Percentiles rank a stretch among this genome's conserved stretches.
Conservation (phyloP, 1,140 invertebrate species). For the Thaumetopoea pityocampa region DNA sequence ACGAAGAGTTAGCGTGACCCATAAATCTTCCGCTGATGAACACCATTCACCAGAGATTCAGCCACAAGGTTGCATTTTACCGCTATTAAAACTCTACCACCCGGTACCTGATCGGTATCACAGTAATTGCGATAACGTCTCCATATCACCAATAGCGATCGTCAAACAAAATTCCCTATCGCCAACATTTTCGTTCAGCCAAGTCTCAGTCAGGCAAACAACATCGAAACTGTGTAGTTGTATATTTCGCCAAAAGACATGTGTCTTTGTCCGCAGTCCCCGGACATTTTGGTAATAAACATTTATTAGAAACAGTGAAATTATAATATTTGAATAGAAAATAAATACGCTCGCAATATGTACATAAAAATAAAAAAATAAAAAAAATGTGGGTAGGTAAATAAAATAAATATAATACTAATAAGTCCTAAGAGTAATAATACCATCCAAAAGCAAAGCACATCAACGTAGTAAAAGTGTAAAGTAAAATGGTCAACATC, state of each 20-base stretch:
- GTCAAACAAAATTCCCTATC: constrained; percentile 12
- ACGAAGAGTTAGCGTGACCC: no score
- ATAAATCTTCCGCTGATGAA: constrained; percentile 24
- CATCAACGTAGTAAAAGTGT: no score
- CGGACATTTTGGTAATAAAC: constrained; percentile 9
- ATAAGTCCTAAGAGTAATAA: no score
- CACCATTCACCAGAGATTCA: constrained; percentile 16
- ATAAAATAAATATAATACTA: no score
- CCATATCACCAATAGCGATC: constrained; percentile 9
- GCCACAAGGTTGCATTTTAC: constrained; percentile 10
- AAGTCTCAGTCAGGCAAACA: constrained; percentile 8
- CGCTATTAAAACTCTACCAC: constrained; percentile 15
- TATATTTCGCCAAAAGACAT: constrained; percentile 6
- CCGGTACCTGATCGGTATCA: constrained; percentile 5
- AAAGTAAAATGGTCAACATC: no score
- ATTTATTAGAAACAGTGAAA: not conserved
- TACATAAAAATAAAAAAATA: not conserved
- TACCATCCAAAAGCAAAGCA: no score
- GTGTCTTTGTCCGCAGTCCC: constrained; percentile 7
- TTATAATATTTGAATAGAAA: not conserved
- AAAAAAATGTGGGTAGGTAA: no score
- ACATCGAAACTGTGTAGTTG: not conserved
- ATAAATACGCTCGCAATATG: not conserved
- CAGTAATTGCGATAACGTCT: constrained; percentile 7
- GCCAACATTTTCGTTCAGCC: constrained; percentile 1